Percentiles rank a stretch among this genome's conserved stretches.
Conservation (phyloP, 2,113 vertebrate genomes). For the Gadus macrocephalus region DNA sequence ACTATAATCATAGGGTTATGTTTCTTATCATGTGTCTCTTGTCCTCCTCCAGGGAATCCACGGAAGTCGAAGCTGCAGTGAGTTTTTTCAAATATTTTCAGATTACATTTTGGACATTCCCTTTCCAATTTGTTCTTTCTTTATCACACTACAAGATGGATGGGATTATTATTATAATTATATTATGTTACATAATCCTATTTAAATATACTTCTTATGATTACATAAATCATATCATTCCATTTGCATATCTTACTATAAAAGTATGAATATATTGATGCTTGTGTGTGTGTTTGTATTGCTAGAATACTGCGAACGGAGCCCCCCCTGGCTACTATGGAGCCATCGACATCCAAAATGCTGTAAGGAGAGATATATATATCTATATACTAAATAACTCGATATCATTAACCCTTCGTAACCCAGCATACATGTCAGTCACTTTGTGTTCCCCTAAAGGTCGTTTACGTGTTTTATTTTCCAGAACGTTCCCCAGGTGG, state of each 20-base stretch:
- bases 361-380: constrained; percentile 48
- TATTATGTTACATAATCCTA: background rate
- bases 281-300: constrained; percentile 29
- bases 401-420: no score
- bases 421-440: no score
- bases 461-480: constrained; percentile 23
- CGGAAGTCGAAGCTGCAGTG: constrained; percentile 91
- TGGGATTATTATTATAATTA: background rate
- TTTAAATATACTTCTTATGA: background rate
- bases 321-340: constrained; percentile 59
- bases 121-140: background rate
- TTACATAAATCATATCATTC: background rate
- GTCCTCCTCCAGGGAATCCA: constrained; percentile 69
- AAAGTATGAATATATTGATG: no score
- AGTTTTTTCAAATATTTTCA: constrained; percentile 65
- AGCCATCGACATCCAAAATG: constrained; percentile 68
- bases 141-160: background rate
- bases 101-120: background rate
- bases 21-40: background rate
- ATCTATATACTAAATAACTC: background rate
- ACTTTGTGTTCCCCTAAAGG: background rate
- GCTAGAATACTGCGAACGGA: constrained; percentile 66
- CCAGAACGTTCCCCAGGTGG: constrained; percentile 91
- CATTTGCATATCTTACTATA: no score
- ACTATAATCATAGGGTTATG: background rate